Conservation (phyloP, 2,113 vertebrate species). For the Eulacestoma nigropectus region DNA sequence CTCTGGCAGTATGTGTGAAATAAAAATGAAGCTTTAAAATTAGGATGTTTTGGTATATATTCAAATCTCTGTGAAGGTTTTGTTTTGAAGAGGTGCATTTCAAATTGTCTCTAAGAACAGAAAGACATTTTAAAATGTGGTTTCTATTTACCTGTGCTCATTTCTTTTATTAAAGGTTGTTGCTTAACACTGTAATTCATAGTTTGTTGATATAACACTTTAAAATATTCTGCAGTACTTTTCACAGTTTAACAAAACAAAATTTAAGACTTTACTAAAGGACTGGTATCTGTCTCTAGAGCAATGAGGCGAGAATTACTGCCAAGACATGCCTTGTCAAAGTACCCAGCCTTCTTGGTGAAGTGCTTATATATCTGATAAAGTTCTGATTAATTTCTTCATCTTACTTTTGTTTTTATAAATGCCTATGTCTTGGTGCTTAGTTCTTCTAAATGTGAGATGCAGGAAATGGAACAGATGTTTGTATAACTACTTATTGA, state of each 20-base stretch:
- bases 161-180: neutral
- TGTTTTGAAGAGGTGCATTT: neutral
- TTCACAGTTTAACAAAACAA: neutral
- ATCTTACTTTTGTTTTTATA: slow-evolving; percentile 58
- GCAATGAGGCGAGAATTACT: slow-evolving; percentile 49
- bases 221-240: neutral
- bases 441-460: slow-evolving; percentile 63
- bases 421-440: slow-evolving; percentile 53
- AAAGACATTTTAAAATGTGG: neutral
- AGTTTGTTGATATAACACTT: neutral
- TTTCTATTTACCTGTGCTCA: neutral
- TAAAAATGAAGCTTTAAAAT: neutral
- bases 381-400: slow-evolving; percentile 29
- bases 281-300: slow-evolving; percentile 20
- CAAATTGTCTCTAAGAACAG: neutral
- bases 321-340: neutral
- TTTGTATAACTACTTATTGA: slow-evolving; percentile 56
- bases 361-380: slow-evolving; percentile 26
- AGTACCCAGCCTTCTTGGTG: neutral
- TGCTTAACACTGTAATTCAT: neutral
- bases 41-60: neutral
- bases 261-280: slow-evolving; percentile 1
- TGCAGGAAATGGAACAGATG: slow-evolving; percentile 66
- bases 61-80: neutral
- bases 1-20: neutral